A percentile compares a stretch with the other conserved stretches of the same genome.
Conservation (phyloP, 1,140 invertebrate genomes). For the Helicoverpa zea region DNA sequence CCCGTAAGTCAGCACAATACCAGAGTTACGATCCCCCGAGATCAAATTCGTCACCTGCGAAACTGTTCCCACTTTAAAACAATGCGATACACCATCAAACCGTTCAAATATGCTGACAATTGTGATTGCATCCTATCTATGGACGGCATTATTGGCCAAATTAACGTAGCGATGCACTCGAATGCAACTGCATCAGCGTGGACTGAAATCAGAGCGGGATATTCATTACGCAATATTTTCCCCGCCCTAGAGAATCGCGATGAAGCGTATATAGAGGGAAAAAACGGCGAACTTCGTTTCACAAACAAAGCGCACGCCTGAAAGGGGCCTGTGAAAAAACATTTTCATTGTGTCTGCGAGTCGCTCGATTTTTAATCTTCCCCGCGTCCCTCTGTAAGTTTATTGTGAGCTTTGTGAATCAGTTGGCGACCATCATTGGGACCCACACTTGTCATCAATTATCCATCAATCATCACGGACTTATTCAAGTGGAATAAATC, state of each 20-base stretch:
- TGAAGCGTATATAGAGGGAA: constrained; percentile 74
- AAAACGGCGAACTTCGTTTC: constrained; percentile 81
- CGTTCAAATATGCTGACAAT: constrained; percentile 26
- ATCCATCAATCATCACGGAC: background rate
- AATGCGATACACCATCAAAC: constrained; percentile 26
- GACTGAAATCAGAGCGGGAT: constrained; percentile 64
- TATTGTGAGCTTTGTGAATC: constrained; percentile 77
- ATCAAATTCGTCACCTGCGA: constrained; percentile 41
- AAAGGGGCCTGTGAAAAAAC: constrained; percentile 81
- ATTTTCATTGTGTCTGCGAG: constrained; percentile 82
- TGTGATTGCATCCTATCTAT: constrained; percentile 32
- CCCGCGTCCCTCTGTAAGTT: constrained; percentile 73
- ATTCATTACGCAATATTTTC: constrained; percentile 77
- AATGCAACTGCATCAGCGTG: constrained; percentile 54
- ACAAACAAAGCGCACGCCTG: constrained; percentile 80
- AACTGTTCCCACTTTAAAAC: constrained; percentile 32
- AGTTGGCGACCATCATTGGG: constrained; percentile 67
- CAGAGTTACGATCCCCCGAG: constrained; percentile 27
- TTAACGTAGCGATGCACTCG: constrained; percentile 58
- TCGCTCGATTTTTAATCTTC: constrained; percentile 84
- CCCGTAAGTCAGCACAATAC: constrained; percentile 37
- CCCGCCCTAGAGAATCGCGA: constrained; percentile 67
- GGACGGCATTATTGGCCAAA: constrained; percentile 62
- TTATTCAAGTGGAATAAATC: background rate
- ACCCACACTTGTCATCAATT: constrained; percentile 60